Evolutionary conservation across 1,140 invertebrate species (phyloP), one percentile per base, ranked within the genome.

Genomic region (Chrysomallon squamiferum): DNA sequence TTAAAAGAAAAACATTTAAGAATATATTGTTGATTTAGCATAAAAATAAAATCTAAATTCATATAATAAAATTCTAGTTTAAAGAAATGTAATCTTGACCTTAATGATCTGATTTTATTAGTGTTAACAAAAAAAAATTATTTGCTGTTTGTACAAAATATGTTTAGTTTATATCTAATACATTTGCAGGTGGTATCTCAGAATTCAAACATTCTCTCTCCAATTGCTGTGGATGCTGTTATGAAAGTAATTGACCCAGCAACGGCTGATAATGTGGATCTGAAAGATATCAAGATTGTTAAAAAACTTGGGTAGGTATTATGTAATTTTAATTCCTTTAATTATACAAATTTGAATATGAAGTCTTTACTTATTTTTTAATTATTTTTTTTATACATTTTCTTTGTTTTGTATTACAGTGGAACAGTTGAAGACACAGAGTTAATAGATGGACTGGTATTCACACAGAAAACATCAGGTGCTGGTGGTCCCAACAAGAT

Each of bases 391-490:
- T 49, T 29, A 65, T 71, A 58, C 47, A 35, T n/a, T 63, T 30
- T 62, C 22, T 33, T 58, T 25, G 13, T 18, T 35, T 50, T 25
- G 1, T 4, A 54, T 67, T 75, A 32, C 62, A 87, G 87, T 52
- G 96, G 96, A 25, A 99, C 97, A 22, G 92, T 99, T 3, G 98
- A 99, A 86, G 98, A 99, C 82, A 97, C 97, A 0, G 93, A 98
- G 87, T 85, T 99, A 22, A 90, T 99, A 62, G 93, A 98, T 63
- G 98, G 97, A 29, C 88, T 99, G 56, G 93, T 99, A 2, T 95
- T 99, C 69, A 92, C 93, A 41, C 94, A 96, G 79, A 93, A 92
- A 84, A 90, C 93, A 15, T 90, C 93, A 25, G 95, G 95, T 79
- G 90, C 93, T 45, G 95, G 95, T 83, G 96, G 95, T 4, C 95